phyloP scores from a whole-genome alignment of 2,113 vertebrate genomes.

The Rhagologus leucostigma region DNA sequence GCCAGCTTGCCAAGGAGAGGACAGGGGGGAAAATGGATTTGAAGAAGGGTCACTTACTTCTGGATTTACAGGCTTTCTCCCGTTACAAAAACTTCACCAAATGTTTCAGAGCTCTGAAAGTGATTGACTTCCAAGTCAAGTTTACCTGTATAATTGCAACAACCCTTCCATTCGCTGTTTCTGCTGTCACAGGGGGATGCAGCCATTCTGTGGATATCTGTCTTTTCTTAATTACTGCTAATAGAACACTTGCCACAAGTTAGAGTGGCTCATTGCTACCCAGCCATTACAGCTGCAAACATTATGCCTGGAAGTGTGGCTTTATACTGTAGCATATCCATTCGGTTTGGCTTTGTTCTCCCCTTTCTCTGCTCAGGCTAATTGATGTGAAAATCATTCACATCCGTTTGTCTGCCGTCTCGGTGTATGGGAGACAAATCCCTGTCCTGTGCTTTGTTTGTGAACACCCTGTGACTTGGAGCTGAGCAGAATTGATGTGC shows the following conservation, averaged over 20 bases:
- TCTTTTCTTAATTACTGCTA: not conserved
- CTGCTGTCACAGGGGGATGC: not conserved
- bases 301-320: not conserved
- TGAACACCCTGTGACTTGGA: conserved; percentile 59
- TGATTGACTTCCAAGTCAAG: not conserved
- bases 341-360: conserved; percentile 31
- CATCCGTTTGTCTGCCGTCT: conserved; percentile 17
- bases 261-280: not conserved
- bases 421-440: not conserved
- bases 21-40: not conserved
- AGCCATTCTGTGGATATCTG: not conserved
- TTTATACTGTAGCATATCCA: not conserved
- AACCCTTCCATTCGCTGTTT: not conserved
- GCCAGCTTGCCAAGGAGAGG: not conserved
- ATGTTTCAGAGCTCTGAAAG: not conserved
- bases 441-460: conserved; percentile 63
- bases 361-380: not conserved
- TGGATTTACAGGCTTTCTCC: not conserved
- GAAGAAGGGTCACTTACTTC: not conserved
- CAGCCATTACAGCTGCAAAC: not conserved
- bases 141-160: not conserved
- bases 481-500: conserved; percentile 59
- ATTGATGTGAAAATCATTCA: conserved; percentile 48
- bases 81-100: not conserved
- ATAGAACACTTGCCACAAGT: not conserved